Evolutionary conservation across 2,797 vertebrate genomes (phyloP), one percentile per base, ranked within the genome.

Genomic region (Podarcis siculus): DNA sequence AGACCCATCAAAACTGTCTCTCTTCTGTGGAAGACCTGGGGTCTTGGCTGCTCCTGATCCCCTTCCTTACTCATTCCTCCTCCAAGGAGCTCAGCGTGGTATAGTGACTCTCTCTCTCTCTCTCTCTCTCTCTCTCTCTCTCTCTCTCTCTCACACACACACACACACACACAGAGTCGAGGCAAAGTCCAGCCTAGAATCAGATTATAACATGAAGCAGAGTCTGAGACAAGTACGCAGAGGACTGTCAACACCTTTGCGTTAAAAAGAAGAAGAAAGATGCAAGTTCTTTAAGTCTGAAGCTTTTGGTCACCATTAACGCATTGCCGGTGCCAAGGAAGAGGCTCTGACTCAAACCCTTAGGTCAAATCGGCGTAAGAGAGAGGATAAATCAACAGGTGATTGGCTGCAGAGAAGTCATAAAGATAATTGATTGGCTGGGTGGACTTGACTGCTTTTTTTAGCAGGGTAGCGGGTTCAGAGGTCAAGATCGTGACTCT

Each of bases 361-460:
- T 75, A 83, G 75, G 72, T 69, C 80, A 69, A 69, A 27, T 10
- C 0, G 12, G 72, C 30, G n/a, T 58, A 10, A 69, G 45, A 49
- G 25, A 3, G 45, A 39, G 1, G 7, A 83, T 83, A 83, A 83
- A 87, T 83, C 73, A 83, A 37, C 72, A 30, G 25, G 72, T 69
- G 86, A 87, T 77, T 83, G 73, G 72, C 64, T 83, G 32, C 6
- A 69, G 77, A n/a, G 77, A 71, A 72, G 61, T 72, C 35, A 72
- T 79, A 79, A 83, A 87, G 71, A 73, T 85, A 79, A 88, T 72
- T 71, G 87, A 79, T 89, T 71, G 83, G 49, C 30, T 71, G 67
- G 23, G 7, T 32, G 37, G 39, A 77, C 72, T 87, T 64, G 23
- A 55, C 67, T 80, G 67, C 39, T 49, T 66, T 77, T 66, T 17